Base-by-base conservation (phyloP, 2,113 vertebrate species). In the Ceyx margarethae region DNA sequence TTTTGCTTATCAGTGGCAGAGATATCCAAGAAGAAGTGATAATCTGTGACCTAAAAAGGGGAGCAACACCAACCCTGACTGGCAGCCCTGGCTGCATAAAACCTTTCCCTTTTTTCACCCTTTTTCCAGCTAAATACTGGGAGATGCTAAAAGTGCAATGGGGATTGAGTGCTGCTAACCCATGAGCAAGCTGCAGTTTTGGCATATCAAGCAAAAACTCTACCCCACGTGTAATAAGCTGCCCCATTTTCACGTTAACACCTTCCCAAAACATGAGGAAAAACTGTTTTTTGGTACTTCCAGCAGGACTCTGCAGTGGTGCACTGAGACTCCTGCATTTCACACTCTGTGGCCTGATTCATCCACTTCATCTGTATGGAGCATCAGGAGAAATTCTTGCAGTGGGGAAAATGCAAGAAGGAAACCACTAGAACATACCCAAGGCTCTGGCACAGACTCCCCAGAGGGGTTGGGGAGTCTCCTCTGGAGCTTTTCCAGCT, bases 1-100 rank as follows among this genome's bases (percentile, higher is more conserved):
- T 51, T 86, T 86, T 81, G 42, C 69, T 92, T 81, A 82, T 79
- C 81, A 69, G 29, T 13, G 68, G 69, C 37, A 69, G 86, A 78
- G 72, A 50, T 29, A 69, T 65, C 51, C 80, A 61, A 79, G 58
- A 78, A 64, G 28, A 62, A 77, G 67, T 29, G 89, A 62, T 87
- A 87, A 89, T 43, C 68, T 62, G 13, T 5, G 71, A 62, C 72
- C 64, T 83, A 61, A 91, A 85, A 85, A 50, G 26, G 68, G 76
- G 93, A 73, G 26, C 66, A 65, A 93, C 84, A 1, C 20, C 51
- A 69, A 14, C 9, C 22, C 23, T 3, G 7, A 8, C 50, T n/a
- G 71, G 67, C 61, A 85, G 26, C 10, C 54, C 40, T 31, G 61
- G 20, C 33, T 66, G 58, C 72, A 56, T 7, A 45, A 61, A 67